phyloP scores from a whole-genome alignment of 2,113 vertebrate species.

The Rhea pennata region DNA sequence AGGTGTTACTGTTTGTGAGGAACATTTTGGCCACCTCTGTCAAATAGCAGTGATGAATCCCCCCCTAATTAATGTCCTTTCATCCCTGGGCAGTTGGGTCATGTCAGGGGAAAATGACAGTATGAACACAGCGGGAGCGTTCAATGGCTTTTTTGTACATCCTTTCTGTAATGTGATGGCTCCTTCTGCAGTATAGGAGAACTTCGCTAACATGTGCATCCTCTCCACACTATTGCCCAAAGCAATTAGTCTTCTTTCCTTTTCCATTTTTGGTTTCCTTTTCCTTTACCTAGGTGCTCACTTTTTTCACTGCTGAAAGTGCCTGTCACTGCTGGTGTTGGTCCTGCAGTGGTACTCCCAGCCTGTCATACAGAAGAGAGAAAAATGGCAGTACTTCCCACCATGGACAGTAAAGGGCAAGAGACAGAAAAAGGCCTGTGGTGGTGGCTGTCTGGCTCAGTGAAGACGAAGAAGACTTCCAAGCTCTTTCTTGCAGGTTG shows the following conservation, averaged over 20 bases:
- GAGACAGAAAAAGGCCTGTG: not conserved
- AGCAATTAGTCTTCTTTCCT: not conserved
- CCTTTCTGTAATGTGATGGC: not conserved
- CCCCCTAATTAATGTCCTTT: not conserved
- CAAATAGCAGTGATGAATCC: not conserved
- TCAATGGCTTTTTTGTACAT: not conserved
- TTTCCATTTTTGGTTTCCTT: not conserved
- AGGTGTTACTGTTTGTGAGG: no score
- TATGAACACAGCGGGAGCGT: not conserved
- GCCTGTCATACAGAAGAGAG: not conserved
- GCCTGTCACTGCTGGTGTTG: accelerated
- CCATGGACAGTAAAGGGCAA: not conserved
- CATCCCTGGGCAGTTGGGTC: not conserved
- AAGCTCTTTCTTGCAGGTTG: not conserved
- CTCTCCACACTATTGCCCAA: not conserved
- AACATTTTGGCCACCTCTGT: not conserved
- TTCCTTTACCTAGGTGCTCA: not conserved
- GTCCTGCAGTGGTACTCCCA: not conserved
- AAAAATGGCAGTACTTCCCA: not conserved
- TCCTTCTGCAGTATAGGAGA: not conserved
- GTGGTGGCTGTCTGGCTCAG: not conserved
- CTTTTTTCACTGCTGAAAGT: not conserved
- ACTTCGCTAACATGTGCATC: not conserved
- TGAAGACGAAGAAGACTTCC: not conserved
- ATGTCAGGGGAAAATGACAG: not conserved